A percentile compares a stretch with the other conserved stretches of the same genome.
Evolutionary conservation across 2,888 invertebrate genomes (phyloP).

Genomic region (Eupithecia insigniata): DNA sequence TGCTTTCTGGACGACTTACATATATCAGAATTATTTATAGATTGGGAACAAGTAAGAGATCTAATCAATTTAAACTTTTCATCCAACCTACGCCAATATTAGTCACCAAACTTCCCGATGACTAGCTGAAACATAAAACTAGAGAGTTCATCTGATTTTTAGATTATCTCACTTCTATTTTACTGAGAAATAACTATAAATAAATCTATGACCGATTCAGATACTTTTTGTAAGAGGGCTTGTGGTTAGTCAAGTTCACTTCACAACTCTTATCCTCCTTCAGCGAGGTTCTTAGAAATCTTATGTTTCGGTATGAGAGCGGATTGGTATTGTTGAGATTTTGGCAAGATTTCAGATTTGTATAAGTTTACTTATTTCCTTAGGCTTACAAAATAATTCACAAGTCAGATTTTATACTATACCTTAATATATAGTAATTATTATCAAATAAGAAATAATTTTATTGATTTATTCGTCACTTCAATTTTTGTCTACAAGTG

Average conservation of each 20-base stretch:
- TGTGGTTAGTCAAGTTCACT: background rate
- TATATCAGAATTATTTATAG: too few relatives aligned
- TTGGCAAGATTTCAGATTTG: background rate
- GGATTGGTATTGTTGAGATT: slow-evolving; percentile 1
- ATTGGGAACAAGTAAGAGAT: background rate
- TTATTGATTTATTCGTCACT: too few relatives aligned
- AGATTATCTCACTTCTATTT: slow-evolving; percentile 1
- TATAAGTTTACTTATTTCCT: too few relatives aligned
- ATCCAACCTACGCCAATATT: slow-evolving; percentile 5
- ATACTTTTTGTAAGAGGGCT: slow-evolving; percentile 5
- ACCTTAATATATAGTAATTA: too few relatives aligned
- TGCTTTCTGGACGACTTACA: background rate
- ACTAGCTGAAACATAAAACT: background rate
- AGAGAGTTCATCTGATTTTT: background rate
- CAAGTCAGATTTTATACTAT: too few relatives aligned
- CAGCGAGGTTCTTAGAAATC: background rate
- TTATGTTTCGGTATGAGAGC: background rate
- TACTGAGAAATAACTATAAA: slow-evolving; percentile 12
- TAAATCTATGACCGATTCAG: slow-evolving; percentile 4
- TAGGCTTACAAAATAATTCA: too few relatives aligned
- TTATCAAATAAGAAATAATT: too few relatives aligned
- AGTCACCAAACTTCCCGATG: background rate
- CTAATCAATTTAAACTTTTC: background rate
- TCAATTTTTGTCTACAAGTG: too few relatives aligned
- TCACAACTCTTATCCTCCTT: background rate